phyloP scores from a whole-genome alignment of 1,140 invertebrate species.

The Chionoecetes opilio region DNA sequence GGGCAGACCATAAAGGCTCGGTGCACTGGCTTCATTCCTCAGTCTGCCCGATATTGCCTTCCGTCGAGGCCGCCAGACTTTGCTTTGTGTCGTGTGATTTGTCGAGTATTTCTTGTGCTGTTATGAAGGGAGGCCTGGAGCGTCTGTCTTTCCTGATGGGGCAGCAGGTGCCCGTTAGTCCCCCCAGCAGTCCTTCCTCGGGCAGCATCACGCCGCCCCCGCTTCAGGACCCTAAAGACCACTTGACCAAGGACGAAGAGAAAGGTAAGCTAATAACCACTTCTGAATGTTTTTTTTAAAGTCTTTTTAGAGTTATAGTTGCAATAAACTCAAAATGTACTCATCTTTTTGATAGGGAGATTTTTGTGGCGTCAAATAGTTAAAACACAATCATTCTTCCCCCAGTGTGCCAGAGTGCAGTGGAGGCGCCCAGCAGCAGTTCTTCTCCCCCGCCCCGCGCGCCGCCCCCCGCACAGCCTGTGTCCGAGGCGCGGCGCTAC shows the following conservation, averaged over 20 bases:
- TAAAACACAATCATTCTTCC: background rate
- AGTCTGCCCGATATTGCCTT: background rate
- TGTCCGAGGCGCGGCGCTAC: conserved; percentile 87
- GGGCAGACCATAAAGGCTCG: background rate
- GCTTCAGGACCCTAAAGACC: background rate
- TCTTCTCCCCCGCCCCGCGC: background rate
- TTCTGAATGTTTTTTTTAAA: background rate
- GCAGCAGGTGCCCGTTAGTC: conserved; percentile 61
- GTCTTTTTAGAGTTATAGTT: no score
- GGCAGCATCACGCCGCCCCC: conserved; percentile 33
- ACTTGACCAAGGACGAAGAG: background rate
- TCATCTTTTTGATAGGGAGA: no score
- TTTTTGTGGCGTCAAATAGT: no score
- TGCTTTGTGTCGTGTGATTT: background rate
- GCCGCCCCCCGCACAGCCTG: background rate
- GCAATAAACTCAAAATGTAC: no score
- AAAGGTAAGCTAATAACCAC: conserved; percentile 19
- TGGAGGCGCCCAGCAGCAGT: background rate
- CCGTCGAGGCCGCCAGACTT: background rate
- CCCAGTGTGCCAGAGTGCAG: background rate
- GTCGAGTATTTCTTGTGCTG: background rate
- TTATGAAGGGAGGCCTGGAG: conserved; percentile 59
- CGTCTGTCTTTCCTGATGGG: conserved; percentile 60
- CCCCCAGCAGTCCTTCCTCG: conserved; percentile 54
- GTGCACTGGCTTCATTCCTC: background rate